Evolutionary conservation across 2,797 vertebrate species (phyloP).

Genomic region (Pseudomugil gertrudae): DNA sequence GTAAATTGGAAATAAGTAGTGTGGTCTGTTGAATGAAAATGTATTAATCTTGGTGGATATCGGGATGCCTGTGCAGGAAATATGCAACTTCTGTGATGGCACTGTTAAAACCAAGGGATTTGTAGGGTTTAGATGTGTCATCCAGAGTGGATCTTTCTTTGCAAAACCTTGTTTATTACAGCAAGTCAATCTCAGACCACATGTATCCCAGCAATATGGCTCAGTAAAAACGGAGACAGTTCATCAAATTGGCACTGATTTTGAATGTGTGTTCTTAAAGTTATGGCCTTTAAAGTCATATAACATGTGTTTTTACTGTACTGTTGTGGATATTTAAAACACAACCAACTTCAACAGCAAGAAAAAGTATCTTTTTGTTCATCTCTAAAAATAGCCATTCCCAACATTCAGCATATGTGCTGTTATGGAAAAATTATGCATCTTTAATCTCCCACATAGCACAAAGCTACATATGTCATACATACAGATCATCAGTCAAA

Average conservation of each 20-base stretch:
- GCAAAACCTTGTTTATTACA: neutral
- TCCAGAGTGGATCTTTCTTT: neutral
- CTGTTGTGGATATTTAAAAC: conserved; percentile 2
- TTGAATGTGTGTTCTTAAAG: neutral
- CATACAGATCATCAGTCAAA: neutral
- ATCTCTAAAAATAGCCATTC: conserved; percentile 31
- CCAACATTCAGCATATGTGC: conserved; percentile 1
- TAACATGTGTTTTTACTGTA: conserved; percentile 8
- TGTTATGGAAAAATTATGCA: neutral
- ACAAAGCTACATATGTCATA: neutral
- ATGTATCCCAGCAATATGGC: neutral
- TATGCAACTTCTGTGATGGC: no score
- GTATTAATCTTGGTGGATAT: neutral
- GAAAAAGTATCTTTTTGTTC: conserved; percentile 2
- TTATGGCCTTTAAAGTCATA: no score
- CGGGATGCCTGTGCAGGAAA: neutral
- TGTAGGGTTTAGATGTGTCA: neutral
- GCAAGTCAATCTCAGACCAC: neutral
- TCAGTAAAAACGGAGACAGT: neutral
- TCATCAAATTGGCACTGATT: no score
- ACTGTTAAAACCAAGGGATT: neutral
- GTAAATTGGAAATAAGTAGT: neutral
- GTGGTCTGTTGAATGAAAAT: neutral
- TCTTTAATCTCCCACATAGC: neutral
- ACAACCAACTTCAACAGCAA: neutral